phyloP scores from a whole-genome alignment of 2,113 vertebrate genomes.

The Psilopogon haemacephalus region DNA sequence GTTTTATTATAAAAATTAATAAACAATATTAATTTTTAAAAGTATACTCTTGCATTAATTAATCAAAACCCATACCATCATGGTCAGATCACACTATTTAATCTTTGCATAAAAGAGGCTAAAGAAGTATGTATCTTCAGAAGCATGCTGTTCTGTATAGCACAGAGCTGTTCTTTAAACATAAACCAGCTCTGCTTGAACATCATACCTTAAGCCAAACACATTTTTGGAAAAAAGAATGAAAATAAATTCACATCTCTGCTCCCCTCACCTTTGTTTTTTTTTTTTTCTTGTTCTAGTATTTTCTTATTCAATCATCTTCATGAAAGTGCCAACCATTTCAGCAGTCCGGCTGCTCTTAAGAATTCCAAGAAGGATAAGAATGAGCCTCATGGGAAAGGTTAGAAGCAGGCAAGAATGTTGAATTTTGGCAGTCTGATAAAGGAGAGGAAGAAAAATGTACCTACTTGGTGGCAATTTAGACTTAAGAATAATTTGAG shows the following conservation, averaged over 20 bases:
- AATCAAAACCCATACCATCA: no score
- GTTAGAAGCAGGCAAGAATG: conserved; percentile 33
- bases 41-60: no score
- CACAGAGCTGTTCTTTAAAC: background rate
- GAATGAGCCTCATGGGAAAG: conserved; percentile 29
- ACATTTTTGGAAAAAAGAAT: background rate
- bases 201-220: background rate
- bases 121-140: background rate
- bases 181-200: background rate
- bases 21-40: no score
- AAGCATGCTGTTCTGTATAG: background rate
- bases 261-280: background rate
- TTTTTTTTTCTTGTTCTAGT: background rate
- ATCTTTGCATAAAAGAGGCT: background rate
- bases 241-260: background rate
- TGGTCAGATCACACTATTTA: background rate
- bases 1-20: no score
- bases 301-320: conserved; percentile 46
- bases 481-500: conserved; percentile 56
- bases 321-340: conserved; percentile 43
- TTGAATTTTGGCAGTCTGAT: conserved; percentile 50
- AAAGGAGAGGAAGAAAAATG: conserved; percentile 54
- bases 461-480: conserved; percentile 23
- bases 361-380: conserved; percentile 1
- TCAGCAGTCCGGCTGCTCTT: background rate